Evolutionary conservation across 2,888 invertebrate genomes (phyloP).

Genomic region (Portevinia maculata): DNA sequence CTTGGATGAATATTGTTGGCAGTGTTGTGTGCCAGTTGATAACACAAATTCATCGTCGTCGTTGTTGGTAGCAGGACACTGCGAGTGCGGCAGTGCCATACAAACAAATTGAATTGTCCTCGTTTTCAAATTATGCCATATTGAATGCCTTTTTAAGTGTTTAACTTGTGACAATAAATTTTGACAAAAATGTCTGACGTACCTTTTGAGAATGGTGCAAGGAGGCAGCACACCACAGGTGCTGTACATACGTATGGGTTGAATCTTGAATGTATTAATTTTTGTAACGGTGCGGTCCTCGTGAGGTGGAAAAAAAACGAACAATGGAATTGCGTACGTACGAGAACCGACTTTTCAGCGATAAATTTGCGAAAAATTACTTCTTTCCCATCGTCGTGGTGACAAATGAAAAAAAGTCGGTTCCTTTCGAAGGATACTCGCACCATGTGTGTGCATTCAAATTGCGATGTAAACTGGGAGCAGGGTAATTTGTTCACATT

Average conservation of each 20-base stretch:
- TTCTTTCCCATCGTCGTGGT: conserved; percentile 23
- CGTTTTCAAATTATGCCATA: conserved; percentile 71
- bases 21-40: conserved; percentile 9
- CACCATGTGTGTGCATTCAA: conserved; percentile 8
- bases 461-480: background rate
- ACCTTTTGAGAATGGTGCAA: conserved; percentile 1
- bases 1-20: conserved; percentile 1
- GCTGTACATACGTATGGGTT: too few species aligned
- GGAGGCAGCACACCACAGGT: too few species aligned
- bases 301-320: conserved; percentile 17
- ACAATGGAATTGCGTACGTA: conserved; percentile 33
- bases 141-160: conserved; percentile 71
- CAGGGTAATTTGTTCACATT: conserved; percentile 57
- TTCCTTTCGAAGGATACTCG: conserved; percentile 6
- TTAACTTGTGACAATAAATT: conserved; percentile 71
- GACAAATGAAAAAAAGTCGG: background rate
- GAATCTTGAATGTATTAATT: conserved; percentile 50
- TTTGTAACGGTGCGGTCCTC: conserved; percentile 12
- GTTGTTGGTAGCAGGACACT: conserved; percentile 7
- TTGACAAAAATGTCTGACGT: conserved; percentile 43
- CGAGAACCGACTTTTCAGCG: conserved; percentile 3
- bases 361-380: conserved; percentile 67
- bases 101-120: conserved; percentile 73
- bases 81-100: conserved; percentile 25
- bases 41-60: conserved; percentile 32